phyloP scores from a whole-genome alignment of 1,140 invertebrate genomes.

The Danaus melanippus region DNA sequence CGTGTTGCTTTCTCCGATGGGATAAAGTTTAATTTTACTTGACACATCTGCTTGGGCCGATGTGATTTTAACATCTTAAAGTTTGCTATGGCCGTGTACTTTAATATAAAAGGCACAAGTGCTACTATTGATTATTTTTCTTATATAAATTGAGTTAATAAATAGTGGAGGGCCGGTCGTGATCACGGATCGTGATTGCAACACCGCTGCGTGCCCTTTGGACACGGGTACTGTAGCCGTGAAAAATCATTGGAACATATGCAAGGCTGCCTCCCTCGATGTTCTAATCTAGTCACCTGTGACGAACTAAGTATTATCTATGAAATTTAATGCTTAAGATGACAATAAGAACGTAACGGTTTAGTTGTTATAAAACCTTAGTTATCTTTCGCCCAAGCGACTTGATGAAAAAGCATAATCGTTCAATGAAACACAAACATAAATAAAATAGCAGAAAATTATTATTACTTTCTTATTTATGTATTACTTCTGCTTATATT shows the following conservation, averaged over 20 bases:
- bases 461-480: too few relatives aligned
- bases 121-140: slow-evolving; percentile 29
- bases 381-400: too few relatives aligned
- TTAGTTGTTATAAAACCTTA: too few relatives aligned
- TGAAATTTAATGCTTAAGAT: too few relatives aligned
- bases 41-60: slow-evolving; percentile 15
- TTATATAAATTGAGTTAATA: slow-evolving; percentile 33
- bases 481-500: too few relatives aligned
- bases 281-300: slow-evolving; percentile 44
- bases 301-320: too few relatives aligned
- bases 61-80: slow-evolving; percentile 22
- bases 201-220: slow-evolving; percentile 69
- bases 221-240: slow-evolving; percentile 64
- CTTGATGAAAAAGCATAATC: too few relatives aligned
- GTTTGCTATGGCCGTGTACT: slow-evolving; percentile 26
- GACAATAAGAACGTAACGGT: too few relatives aligned
- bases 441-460: too few relatives aligned
- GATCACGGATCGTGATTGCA: slow-evolving; percentile 68
- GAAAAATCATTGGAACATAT: slow-evolving; percentile 70
- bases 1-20: slow-evolving; percentile 16
- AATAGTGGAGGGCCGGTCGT: slow-evolving; percentile 61
- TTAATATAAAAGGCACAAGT: slow-evolving; percentile 29
- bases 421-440: too few relatives aligned
- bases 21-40: slow-evolving; percentile 33
- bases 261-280: slow-evolving; percentile 50